Evolutionary conservation across 1,140 invertebrate species (phyloP).

Genomic region (Drosophila kurseongensis): DNA sequence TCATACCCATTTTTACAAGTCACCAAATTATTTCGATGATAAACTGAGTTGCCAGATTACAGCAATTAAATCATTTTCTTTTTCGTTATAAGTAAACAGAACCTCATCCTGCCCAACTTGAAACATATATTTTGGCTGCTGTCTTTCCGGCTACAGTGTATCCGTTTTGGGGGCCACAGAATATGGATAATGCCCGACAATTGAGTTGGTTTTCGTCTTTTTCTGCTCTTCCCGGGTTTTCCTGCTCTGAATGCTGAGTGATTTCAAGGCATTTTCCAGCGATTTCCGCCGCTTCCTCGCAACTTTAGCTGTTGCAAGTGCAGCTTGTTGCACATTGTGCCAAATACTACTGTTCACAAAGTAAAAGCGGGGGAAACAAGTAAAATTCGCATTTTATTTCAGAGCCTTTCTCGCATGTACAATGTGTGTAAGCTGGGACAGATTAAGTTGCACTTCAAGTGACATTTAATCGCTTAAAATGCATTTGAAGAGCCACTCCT

Average conservation of each 20-base stretch:
- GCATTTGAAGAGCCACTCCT: constrained; percentile 4
- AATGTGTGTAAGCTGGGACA: background rate
- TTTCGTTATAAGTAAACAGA: no score
- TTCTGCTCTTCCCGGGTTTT: constrained; percentile 1
- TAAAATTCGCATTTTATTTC: constrained; percentile 30
- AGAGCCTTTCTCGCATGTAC: constrained; percentile 13
- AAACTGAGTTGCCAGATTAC: no score
- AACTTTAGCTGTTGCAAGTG: background rate
- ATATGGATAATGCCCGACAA: constrained; percentile 18
- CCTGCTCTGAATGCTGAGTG: background rate
- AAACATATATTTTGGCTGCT: background rate
- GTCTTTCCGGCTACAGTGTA: background rate
- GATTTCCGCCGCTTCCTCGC: constrained; percentile 13
- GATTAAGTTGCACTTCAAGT: constrained; percentile 27
- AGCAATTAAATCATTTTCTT: no score
- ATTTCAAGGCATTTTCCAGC: constrained; percentile 23
- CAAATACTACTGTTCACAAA: constrained; percentile 1
- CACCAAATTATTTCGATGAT: no score
- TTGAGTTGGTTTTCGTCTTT: constrained; percentile 8
- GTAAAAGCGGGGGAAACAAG: background rate
- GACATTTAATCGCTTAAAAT: constrained; percentile 29
- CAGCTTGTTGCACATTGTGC: constrained; percentile 16
- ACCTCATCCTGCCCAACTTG: background rate
- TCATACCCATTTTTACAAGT: no score
- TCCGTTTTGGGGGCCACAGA: constrained; percentile 9